Percentiles rank a stretch among this genome's conserved stretches.
These are phyloP conservation scores for Protodeltote pygarga DNA, from an alignment of 2,888 invertebrate species.

Conservation along the genomic window DNA sequence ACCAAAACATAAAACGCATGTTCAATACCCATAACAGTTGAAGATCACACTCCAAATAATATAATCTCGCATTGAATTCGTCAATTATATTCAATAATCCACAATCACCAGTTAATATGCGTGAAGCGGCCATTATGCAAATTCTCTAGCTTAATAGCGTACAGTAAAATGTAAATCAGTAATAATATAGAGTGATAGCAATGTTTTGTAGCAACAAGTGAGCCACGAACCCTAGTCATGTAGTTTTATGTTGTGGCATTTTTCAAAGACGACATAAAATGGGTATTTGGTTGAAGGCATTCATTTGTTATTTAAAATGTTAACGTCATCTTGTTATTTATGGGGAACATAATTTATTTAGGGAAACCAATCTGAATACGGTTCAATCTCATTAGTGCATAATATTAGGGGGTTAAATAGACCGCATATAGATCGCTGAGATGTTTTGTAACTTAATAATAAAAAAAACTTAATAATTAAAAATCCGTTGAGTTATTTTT, in stretches of 20 bases:
- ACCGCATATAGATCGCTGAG: too few relatives aligned
- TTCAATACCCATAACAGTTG: constrained; percentile 5
- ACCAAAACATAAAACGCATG: constrained; percentile 1
- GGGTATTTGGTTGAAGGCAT: background rate
- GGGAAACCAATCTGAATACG: too few relatives aligned
- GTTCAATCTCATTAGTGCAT: too few relatives aligned
- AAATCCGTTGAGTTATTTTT: too few relatives aligned
- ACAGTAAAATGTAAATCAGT: constrained; percentile 65
- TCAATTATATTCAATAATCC: constrained; percentile 56
- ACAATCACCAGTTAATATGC: constrained; percentile 57
- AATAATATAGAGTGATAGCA: constrained; percentile 43
- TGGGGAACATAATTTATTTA: too few relatives aligned
- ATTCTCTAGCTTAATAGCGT: constrained; percentile 56
- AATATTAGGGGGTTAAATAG: too few relatives aligned
- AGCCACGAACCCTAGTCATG: constrained; percentile 28
- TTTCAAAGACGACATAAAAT: background rate
- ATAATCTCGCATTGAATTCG: constrained; percentile 20
- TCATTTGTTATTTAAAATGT: too few relatives aligned
- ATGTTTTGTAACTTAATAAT: too few relatives aligned
- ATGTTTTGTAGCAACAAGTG: constrained; percentile 54
- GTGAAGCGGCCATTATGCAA: constrained; percentile 63
- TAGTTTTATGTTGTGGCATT: constrained; percentile 8
- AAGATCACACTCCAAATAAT: constrained; percentile 13
- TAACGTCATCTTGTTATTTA: background rate
- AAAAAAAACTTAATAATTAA: too few relatives aligned